Percentiles rank a stretch among this genome's conserved stretches.
These are phyloP conservation scores for Ectemnius continuus DNA, from an alignment of 2,888 invertebrate species.

Conservation along the genomic window DNA sequence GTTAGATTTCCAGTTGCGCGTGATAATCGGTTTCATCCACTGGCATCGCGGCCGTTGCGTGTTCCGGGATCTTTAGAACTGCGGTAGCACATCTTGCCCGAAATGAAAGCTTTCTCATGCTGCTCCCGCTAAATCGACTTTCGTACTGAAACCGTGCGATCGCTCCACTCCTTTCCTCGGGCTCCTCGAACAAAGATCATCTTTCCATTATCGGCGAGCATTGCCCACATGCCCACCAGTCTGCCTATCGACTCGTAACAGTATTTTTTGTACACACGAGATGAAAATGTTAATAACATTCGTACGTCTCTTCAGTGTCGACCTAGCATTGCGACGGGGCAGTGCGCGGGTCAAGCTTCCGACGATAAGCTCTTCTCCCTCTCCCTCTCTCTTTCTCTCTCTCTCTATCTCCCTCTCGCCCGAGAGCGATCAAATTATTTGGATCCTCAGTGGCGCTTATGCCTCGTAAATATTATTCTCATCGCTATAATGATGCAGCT, in stretches of 20 bases:
- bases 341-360: slow-evolving; percentile 45
- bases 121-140: slow-evolving; percentile 26
- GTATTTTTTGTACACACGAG: slow-evolving; percentile 8
- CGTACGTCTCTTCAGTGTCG: slow-evolving; percentile 19
- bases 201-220: slow-evolving; percentile 44
- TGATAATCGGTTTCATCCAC: slow-evolving; percentile 10
- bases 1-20: slow-evolving; percentile 31
- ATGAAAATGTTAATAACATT: slow-evolving; percentile 45
- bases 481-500: slow-evolving; percentile 1
- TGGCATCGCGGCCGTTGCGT: not conserved
- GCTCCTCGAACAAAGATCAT: slow-evolving; percentile 51
- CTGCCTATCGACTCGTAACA: no score
- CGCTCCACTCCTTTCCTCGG: slow-evolving; percentile 24
- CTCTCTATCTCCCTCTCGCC: no score
- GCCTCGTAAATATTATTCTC: slow-evolving; percentile 19
- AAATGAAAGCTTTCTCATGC: slow-evolving; percentile 15
- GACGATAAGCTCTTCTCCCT: slow-evolving; percentile 45
- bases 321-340: slow-evolving; percentile 28
- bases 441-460: slow-evolving; percentile 21
- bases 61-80: not conserved
- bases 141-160: slow-evolving; percentile 30
- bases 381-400: not conserved
- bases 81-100: not conserved
- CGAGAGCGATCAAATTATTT: slow-evolving; percentile 39
- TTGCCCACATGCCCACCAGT: slow-evolving; percentile 16